A percentile compares a stretch with the other conserved stretches of the same genome.
Evolutionary conservation across 2,888 invertebrate genomes (phyloP).

Genomic region (Spicauda simplicius): DNA sequence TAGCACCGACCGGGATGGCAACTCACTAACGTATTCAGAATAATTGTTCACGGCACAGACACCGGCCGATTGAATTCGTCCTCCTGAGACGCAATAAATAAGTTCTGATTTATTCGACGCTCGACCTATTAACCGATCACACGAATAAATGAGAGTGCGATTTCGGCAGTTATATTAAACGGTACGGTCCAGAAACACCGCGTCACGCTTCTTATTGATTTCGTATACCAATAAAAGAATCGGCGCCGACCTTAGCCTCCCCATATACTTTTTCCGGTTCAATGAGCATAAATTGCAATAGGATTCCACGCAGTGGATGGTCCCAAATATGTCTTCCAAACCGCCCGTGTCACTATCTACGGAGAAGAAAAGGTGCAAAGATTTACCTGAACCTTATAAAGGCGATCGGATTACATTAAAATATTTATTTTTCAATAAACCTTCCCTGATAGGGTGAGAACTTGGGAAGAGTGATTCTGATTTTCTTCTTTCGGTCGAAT

Average conservation of each 20-base stretch:
- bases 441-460: conserved; percentile 51
- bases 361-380: conserved; percentile 68
- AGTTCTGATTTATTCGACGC: conserved; percentile 51
- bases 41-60: conserved; percentile 65
- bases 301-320: conserved; percentile 76
- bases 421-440: conserved; percentile 68
- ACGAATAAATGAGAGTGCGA: conserved; percentile 45
- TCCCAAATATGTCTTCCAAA: conserved; percentile 71
- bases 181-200: conserved; percentile 47
- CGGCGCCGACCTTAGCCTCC: conserved; percentile 73
- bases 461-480: conserved; percentile 49
- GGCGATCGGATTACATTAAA: conserved; percentile 68
- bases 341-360: conserved; percentile 58
- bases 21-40: conserved; percentile 77
- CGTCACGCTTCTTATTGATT: conserved; percentile 78
- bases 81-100: conserved; percentile 61
- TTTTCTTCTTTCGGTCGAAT: conserved; percentile 56
- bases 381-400: conserved; percentile 67
- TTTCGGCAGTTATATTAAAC: conserved; percentile 57
- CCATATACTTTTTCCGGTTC: conserved; percentile 80
- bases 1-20: conserved; percentile 57
- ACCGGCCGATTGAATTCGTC: conserved; percentile 62
- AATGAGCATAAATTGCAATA: conserved; percentile 83
- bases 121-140: conserved; percentile 29
- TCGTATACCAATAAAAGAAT: conserved; percentile 79